Base-by-base conservation (phyloP, 2,888 invertebrate species). In the Caenorhabditis japonica region DNA sequence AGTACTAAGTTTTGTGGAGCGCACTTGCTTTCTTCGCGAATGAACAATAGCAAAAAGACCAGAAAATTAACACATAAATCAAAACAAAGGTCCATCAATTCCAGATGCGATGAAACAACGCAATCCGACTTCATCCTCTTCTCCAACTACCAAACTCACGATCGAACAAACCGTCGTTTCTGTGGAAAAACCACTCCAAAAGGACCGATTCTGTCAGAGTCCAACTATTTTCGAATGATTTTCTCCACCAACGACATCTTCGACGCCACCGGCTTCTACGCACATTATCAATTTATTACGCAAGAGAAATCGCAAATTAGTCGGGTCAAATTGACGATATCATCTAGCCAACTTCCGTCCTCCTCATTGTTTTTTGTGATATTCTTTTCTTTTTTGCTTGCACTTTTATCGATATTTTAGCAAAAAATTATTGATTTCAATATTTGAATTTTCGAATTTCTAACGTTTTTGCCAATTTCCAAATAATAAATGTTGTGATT, bases 101-200 rank as follows among this genome's bases (percentile, higher is more conserved):
- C 27, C 90, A 97, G 96, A 79, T 97, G 97, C 88, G 93, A 94
- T 85, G 93, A 93, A 66, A 91, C 92, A 47, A 93, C 95, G 2
- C 94, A 94, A 43, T 96, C 95, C 87, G 97, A 97, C 89, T 96
- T 93, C 89, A 93, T 97, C 56, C 94, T 96, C 88, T 95, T 97
- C 89, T 95, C 95, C 47, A 97, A 97, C 90, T 94, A 93, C 88
- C 92, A 93, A 91, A 92, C 93, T 75, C 92, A 92, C 81, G 97
- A 97, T 90, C 91, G 93, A 86, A 94, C 94, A 88, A 94, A 93
- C 89, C 91, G 92, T 49, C 91, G 94, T 85, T 93, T 94, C 88
- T 97, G 97, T 88, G 96, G 96, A 7, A 92, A 92, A 33, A 70
- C 69, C 2, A 66, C 76, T 3, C 79, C 79, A 23, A 68, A 76